Conservation (phyloP, 2,888 invertebrate genomes). For the Folsomia candida region DNA sequence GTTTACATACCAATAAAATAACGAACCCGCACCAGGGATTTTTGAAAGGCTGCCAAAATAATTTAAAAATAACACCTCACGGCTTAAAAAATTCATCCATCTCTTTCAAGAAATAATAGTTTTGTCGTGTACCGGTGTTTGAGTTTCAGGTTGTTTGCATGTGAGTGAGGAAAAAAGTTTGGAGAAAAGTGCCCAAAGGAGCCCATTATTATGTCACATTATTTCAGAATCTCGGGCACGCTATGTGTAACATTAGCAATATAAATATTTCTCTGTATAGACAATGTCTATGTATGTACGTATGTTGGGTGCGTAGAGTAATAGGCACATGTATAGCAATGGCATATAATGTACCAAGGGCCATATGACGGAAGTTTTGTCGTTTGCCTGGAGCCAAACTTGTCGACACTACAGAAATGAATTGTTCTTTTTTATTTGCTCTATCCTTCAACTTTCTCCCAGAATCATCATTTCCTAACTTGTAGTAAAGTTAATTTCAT, state of each 20-base stretch:
- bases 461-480: not conserved
- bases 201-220: slow-evolving; percentile 8
- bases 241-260: no score
- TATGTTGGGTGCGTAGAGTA: no score
- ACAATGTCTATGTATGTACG: no score
- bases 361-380: no score
- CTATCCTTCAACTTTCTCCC: not conserved
- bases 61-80: slow-evolving; percentile 3
- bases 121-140: slow-evolving; percentile 1
- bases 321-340: no score
- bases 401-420: not conserved
- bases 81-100: not conserved
- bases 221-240: not conserved
- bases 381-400: not conserved
- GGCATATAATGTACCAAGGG: not conserved
- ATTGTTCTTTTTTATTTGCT: not conserved
- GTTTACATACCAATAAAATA: no score
- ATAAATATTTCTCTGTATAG: no score
- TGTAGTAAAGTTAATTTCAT: slow-evolving; percentile 12
- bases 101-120: slow-evolving; percentile 10
- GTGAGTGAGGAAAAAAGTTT: not conserved
- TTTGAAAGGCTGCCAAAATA: slow-evolving; percentile 4
- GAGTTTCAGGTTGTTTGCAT: not conserved
- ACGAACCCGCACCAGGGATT: no score
- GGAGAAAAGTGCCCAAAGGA: not conserved